phyloP scores from a whole-genome alignment of 2,888 invertebrate genomes.

The Ennomos quercinarius region DNA sequence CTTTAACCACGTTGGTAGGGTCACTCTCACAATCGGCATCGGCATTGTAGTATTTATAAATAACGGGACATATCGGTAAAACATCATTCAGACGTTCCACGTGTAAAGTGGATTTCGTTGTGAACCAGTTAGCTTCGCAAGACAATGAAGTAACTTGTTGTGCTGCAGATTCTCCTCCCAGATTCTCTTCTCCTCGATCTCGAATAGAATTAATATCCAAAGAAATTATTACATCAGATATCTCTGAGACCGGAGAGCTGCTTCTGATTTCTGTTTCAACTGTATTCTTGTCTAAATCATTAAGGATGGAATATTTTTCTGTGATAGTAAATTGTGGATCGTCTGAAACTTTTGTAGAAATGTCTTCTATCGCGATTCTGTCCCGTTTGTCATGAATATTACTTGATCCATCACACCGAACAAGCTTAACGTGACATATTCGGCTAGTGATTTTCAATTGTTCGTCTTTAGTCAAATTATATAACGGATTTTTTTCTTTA shows the following conservation, averaged over 20 bases:
- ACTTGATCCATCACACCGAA: slow-evolving; percentile 53
- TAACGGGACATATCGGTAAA: too few species aligned
- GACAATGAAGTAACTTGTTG: slow-evolving; percentile 10
- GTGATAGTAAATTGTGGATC: slow-evolving; percentile 6
- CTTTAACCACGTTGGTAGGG: too few species aligned
- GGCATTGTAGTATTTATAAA: too few species aligned
- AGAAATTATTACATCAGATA: slow-evolving; percentile 52
- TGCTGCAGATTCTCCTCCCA: not conserved
- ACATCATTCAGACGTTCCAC: too few species aligned
- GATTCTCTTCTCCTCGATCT: too few species aligned
- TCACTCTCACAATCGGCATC: too few species aligned
- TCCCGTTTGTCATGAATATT: slow-evolving; percentile 15
- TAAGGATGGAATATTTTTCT: slow-evolving; percentile 20
- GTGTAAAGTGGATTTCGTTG: slow-evolving; percentile 13
- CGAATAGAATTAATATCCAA: slow-evolving; percentile 21
- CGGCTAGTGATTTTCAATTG: slow-evolving; percentile 22
- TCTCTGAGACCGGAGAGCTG: slow-evolving; percentile 62
- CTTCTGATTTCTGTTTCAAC: slow-evolving; percentile 37
- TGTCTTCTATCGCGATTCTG: not conserved
- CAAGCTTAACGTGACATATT: slow-evolving; percentile 56
- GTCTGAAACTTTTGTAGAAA: not conserved
- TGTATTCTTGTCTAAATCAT: slow-evolving; percentile 16
- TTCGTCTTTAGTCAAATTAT: slow-evolving; percentile 13
- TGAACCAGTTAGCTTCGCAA: slow-evolving; percentile 25
- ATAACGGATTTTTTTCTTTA: slow-evolving; percentile 2